Conservation (phyloP, 2,797 vertebrate species). For the Momotus momota region DNA sequence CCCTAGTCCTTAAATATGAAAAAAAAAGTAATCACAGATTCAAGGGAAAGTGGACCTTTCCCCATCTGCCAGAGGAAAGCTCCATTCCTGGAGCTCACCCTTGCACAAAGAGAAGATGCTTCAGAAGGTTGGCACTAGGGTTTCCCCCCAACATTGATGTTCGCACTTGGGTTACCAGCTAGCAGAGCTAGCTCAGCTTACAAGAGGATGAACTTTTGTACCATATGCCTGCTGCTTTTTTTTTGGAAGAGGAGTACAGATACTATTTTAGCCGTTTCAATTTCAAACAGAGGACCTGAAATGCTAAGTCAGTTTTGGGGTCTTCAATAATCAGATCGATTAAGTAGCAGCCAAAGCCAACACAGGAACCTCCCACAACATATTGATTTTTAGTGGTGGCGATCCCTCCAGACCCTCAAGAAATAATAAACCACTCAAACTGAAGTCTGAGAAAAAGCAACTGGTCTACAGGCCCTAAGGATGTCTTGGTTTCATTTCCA, state of each 20-base stretch:
- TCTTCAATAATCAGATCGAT: constrained; percentile 13
- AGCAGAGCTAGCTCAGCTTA: not conserved
- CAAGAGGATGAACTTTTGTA: not conserved
- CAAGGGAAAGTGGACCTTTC: not conserved
- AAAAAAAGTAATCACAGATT: not conserved
- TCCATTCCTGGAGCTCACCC: not conserved
- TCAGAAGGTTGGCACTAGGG: not conserved
- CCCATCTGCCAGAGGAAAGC: not conserved
- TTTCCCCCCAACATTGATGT: not conserved
- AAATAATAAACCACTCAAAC: constrained; percentile 73
- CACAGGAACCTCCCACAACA: constrained; percentile 18
- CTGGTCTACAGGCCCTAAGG: constrained; percentile 57
- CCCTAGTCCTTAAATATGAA: not conserved
- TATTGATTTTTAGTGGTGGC: constrained; percentile 64
- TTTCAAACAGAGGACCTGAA: not conserved
- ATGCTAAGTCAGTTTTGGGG: not conserved
- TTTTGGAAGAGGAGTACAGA: not conserved
- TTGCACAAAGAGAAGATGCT: not conserved
- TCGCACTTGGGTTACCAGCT: not conserved
- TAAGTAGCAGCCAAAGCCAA: constrained; percentile 60
- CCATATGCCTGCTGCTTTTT: not conserved
- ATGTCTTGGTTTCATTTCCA: constrained; percentile 75
- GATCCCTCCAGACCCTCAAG: constrained; percentile 63
- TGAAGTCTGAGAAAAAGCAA: constrained; percentile 68
- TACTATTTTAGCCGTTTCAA: not conserved